These are phyloP conservation scores for Drosophila maculinotata DNA, from an alignment of 2,888 invertebrate genomes.

Conservation along the genomic window DNA sequence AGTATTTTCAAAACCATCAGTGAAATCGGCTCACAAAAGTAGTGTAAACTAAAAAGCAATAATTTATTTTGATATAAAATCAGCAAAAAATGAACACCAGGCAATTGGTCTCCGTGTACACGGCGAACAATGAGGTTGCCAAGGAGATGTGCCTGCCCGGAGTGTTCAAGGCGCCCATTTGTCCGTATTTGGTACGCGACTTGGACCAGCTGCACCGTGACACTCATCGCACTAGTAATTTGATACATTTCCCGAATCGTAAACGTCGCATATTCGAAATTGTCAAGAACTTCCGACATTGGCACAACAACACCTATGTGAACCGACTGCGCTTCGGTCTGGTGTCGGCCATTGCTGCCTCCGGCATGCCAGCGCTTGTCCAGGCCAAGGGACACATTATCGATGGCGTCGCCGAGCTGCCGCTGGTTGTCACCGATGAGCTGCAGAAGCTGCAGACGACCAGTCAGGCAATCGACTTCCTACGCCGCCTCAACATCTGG, in stretches of 20 bases:
- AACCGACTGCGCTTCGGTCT: constrained; percentile 98
- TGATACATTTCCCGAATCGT: constrained; percentile 99
- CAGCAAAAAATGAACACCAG: too few relatives aligned
- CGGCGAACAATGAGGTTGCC: constrained; percentile 95
- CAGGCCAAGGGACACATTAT: constrained; percentile 97
- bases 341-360: constrained; percentile 98
- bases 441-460: constrained; percentile 98
- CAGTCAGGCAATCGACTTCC: constrained; percentile 98
- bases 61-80: too few relatives aligned
- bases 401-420: constrained; percentile 97
- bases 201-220: constrained; percentile 98
- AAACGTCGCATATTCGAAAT: constrained; percentile 99
- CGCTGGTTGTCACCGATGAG: constrained; percentile 98
- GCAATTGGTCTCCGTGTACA: constrained; percentile 97
- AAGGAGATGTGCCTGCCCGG: constrained; percentile 94
- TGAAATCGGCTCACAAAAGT: too few relatives aligned
- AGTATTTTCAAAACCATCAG: too few relatives aligned
- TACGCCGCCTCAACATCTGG: constrained; percentile 98
- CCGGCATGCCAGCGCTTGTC: constrained; percentile 97
- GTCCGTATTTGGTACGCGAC: constrained; percentile 98
- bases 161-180: constrained; percentile 98
- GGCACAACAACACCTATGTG: constrained; percentile 98
- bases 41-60: too few relatives aligned
- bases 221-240: constrained; percentile 99
- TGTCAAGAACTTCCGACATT: constrained; percentile 98